A percentile compares a stretch with the other conserved stretches of the same genome.
These are phyloP conservation scores for Labeo catla DNA, from an alignment of 2,113 vertebrate species.

Conservation along the genomic window DNA sequence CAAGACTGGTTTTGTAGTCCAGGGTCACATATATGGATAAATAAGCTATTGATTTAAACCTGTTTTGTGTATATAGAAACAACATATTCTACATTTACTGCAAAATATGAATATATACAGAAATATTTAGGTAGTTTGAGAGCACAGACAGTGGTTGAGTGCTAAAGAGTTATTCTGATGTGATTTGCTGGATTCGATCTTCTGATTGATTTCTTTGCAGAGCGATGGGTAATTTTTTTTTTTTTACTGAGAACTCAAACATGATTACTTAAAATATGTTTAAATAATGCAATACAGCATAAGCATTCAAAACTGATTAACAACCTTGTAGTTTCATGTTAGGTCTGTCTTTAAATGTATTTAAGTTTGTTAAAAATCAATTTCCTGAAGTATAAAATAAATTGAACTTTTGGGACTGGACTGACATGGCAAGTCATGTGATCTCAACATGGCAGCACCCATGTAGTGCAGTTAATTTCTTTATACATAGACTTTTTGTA, in stretches of 20 bases:
- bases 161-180: background rate
- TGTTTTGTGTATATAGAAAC: background rate
- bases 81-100: background rate
- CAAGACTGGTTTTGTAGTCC: too few relatives aligned
- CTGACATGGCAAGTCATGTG: slow-evolving; percentile 14
- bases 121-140: background rate
- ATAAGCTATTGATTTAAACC: background rate
- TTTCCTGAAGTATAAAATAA: background rate
- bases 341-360: background rate
- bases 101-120: background rate
- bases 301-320: background rate
- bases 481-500: background rate
- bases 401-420: background rate
- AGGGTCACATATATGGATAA: background rate
- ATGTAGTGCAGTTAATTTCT: background rate
- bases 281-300: background rate
- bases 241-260: background rate
- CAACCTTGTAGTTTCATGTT: too few relatives aligned
- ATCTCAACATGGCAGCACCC: slow-evolving; percentile 32
- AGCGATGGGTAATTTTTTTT: background rate
- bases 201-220: background rate
- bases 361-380: background rate
- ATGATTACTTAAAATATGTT: background rate
- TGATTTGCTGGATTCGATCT: background rate
- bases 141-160: background rate